Base-by-base conservation (phyloP, 1,140 invertebrate species). In the Camponotus floridanus region DNA sequence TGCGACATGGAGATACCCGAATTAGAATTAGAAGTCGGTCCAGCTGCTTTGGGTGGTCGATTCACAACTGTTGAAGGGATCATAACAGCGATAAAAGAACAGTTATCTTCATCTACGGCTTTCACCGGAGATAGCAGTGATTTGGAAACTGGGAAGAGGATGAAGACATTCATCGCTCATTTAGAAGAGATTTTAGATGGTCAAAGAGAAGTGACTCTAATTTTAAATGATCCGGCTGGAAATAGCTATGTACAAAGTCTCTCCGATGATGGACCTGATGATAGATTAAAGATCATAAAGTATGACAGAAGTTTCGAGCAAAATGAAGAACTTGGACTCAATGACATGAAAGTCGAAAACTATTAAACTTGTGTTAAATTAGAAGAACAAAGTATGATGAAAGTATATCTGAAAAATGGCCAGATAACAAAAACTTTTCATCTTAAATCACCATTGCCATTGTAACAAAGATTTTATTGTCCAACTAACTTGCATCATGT, bases 51-150 rank as follows among this genome's bases (percentile, higher is more conserved):
- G n/a, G 98, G 98, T 15, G 98, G 99, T 3, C 97, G 98, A 57
- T 99, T 99, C 94, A 99, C 98, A 3, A 99, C 99, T 0, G 96
- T 99, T 0, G 99, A 99, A 96, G 99, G 98, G 0, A 94, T 98
- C 18, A 92, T 98, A 48, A 90, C 93, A 36, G 97, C 97, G 5
- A 96, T 97, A 59, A 96, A 96, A 86, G 96, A 97, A 7, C 97
- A 98, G 92, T 92, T 98, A 9, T 95, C 95, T 59, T 95, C 96
- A 18, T 97, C 97, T 67, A 96, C 97, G n/a, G 96, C 97, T 89
- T 96, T 96, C 76, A 92, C 85, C 64, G 97, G 97, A 1, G 98
- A 99, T 93, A 97, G 97, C 67, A 95, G 96, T 9, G 96, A 96
- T 74, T 90, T 95, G 0, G 94, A 95, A 11, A 94, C 95, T 18